Evolutionary conservation across 2,888 invertebrate species (phyloP).

Genomic region (Hirtodrosophila alboralis): DNA sequence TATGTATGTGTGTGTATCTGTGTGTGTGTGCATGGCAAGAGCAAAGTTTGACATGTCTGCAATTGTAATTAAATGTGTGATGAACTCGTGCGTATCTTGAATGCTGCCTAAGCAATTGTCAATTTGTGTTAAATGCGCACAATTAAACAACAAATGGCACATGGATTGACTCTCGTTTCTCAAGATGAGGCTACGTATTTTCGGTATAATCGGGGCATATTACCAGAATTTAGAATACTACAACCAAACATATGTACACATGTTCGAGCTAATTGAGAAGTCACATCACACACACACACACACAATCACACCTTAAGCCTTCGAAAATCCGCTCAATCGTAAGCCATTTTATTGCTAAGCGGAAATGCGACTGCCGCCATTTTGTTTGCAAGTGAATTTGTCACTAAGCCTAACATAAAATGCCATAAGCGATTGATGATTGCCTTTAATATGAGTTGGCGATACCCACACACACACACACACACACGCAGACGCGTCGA

Average conservation of each 20-base stretch:
- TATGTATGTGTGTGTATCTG: slow-evolving; percentile 11
- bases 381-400: slow-evolving; percentile 49
- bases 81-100: slow-evolving; percentile 34
- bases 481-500: not conserved
- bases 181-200: slow-evolving; percentile 27
- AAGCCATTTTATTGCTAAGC: slow-evolving; percentile 47
- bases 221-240: slow-evolving; percentile 48
- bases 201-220: slow-evolving; percentile 60
- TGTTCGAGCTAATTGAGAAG: slow-evolving; percentile 29
- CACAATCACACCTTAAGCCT: slow-evolving; percentile 12
- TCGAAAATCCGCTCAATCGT: slow-evolving; percentile 13
- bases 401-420: slow-evolving; percentile 48
- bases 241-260: slow-evolving; percentile 3
- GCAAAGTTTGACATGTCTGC: slow-evolving; percentile 42
- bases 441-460: slow-evolving; percentile 27
- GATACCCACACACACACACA: slow-evolving; percentile 3
- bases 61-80: slow-evolving; percentile 56
- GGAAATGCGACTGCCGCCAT: slow-evolving; percentile 44
- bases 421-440: slow-evolving; percentile 58
- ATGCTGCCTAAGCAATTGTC: slow-evolving; percentile 66
- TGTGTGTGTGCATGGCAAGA: slow-evolving; percentile 14
- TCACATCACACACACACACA: slow-evolving; percentile 20
- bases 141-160: slow-evolving; percentile 69
- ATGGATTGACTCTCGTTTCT: slow-evolving; percentile 25
- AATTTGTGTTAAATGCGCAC: slow-evolving; percentile 73